Evolutionary conservation across 2,888 invertebrate genomes (phyloP).

Genomic region (Gortyna flavago): DNA sequence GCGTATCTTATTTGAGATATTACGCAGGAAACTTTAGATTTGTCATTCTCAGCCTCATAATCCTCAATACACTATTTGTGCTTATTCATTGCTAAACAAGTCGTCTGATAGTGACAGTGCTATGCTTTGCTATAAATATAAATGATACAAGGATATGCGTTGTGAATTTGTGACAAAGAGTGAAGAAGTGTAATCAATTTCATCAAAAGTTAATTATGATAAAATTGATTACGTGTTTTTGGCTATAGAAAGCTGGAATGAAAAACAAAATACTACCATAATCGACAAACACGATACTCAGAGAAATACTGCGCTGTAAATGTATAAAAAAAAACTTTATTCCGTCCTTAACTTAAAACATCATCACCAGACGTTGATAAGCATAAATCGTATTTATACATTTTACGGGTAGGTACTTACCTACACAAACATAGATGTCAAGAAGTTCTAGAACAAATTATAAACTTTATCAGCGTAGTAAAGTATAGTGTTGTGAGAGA

Average conservation of each 20-base stretch:
- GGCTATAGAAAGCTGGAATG: background rate
- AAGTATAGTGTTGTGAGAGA: constrained; percentile 40
- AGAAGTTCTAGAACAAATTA: constrained; percentile 62
- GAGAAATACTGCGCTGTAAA: background rate
- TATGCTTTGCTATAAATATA: constrained; percentile 3
- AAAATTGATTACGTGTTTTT: background rate
- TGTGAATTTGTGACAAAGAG: background rate
- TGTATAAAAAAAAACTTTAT: constrained; percentile 31
- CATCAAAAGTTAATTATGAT: background rate
- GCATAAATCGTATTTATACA: constrained; percentile 53
- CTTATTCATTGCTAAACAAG: background rate
- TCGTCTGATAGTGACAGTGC: constrained; percentile 1
- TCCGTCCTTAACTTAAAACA: constrained; percentile 38
- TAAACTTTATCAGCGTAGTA: constrained; percentile 53
- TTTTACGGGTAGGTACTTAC: constrained; percentile 36
- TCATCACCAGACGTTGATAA: constrained; percentile 41
- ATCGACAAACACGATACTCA: constrained; percentile 1
- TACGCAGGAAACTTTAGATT: background rate
- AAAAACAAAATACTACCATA: constrained; percentile 4
- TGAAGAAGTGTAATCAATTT: background rate
- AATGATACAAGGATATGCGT: constrained; percentile 1
- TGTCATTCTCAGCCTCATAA: background rate
- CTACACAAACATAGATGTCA: constrained; percentile 51
- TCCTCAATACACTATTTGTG: background rate
- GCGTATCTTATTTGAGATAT: background rate